These are phyloP conservation scores for Caradrina clavipalpis DNA, from an alignment of 2,888 invertebrate species.

Conservation along the genomic window DNA sequence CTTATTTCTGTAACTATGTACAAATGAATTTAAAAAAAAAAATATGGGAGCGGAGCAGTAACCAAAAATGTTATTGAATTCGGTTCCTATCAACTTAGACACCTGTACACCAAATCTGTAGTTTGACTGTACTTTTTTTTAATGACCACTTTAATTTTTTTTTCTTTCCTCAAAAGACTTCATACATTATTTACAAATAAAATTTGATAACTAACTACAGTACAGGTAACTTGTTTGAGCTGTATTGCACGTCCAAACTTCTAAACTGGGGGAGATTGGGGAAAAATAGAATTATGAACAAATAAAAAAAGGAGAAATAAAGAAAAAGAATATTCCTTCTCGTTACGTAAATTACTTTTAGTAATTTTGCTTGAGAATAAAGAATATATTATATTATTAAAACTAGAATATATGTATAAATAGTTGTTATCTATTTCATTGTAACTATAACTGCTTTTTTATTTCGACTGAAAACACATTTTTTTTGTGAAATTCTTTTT, in stretches of 20 bases:
- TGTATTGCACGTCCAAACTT: constrained; percentile 79
- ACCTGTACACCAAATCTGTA: no score
- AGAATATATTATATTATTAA: not conserved
- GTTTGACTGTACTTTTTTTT: no score
- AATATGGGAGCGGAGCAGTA: no score
- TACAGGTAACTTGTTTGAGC: constrained; percentile 85
- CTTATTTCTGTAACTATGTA: no score
- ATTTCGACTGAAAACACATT: not conserved
- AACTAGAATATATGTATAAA: not conserved
- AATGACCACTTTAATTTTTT: no score
- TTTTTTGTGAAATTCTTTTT: no score
- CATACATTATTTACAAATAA: no score
- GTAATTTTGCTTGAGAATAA: constrained; percentile 45
- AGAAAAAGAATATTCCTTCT: constrained; percentile 28
- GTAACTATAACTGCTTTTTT: not conserved
- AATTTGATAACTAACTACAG: constrained; percentile 73
- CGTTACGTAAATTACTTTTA: constrained; percentile 33
- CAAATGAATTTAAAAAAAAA: no score
- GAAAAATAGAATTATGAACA: not conserved
- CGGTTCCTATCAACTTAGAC: no score
- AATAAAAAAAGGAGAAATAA: not conserved
- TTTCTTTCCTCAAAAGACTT: no score
- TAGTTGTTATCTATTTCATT: no score
- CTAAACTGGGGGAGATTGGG: constrained; percentile 51
- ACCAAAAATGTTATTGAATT: no score